Percentiles rank a stretch among this genome's conserved stretches.
Evolutionary conservation across 2,797 vertebrate genomes (phyloP).

Genomic region (Lophotriccus pileatus): DNA sequence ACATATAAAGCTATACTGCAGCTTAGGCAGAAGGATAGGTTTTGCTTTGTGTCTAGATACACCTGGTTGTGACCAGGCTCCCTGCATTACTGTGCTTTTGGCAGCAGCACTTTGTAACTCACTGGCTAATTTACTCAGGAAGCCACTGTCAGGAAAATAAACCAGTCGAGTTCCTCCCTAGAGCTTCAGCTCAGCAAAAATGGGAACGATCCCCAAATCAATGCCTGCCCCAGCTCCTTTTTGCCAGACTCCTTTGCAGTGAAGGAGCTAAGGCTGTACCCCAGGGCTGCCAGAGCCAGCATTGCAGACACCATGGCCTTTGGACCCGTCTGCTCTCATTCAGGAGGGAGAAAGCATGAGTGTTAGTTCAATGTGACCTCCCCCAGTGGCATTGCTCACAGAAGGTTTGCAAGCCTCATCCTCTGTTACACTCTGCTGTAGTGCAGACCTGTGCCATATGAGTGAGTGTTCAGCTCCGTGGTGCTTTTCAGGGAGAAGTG

Average conservation of each 20-base stretch:
- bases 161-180: not conserved
- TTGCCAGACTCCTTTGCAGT: not conserved
- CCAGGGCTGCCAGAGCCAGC: not conserved
- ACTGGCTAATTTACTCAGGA: not conserved
- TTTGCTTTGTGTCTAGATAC: not conserved
- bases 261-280: not conserved
- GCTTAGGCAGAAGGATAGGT: not conserved
- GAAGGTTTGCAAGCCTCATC: not conserved
- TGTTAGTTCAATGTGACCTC: not conserved
- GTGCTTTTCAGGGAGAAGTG: not conserved
- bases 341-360: not conserved
- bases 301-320: not conserved
- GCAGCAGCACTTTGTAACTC: not conserved
- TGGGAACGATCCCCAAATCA: not conserved
- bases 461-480: rapidly evolving
- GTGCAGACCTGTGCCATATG: not conserved
- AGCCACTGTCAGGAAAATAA: not conserved
- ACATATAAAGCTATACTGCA: not conserved
- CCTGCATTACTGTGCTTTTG: not conserved
- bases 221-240: not conserved
- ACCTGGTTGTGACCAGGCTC: not conserved
- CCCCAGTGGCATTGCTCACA: not conserved
- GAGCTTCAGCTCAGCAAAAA: not conserved
- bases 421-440: not conserved
- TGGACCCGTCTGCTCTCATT: not conserved